Conservation (phyloP, 2,888 invertebrate genomes). For the Carterocephalus palaemon region DNA sequence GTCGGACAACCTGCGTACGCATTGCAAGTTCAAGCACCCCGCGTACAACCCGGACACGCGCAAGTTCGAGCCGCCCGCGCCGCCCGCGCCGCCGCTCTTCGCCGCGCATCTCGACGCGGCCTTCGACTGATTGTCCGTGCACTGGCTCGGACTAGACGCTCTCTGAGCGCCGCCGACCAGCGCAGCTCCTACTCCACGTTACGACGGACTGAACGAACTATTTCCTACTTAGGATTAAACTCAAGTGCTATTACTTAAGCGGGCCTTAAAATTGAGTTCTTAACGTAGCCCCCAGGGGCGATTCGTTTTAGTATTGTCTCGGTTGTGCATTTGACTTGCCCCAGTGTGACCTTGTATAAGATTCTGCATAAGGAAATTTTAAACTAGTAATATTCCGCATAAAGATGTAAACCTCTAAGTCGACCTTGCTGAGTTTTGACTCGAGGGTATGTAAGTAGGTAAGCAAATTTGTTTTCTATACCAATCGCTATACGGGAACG, state of each 20-base stretch:
- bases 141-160: constrained; percentile 70
- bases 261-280: constrained; percentile 56
- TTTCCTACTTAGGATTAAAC: constrained; percentile 75
- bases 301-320: constrained; percentile 73
- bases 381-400: constrained; percentile 32
- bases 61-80: constrained; percentile 86
- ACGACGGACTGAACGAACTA: constrained; percentile 55
- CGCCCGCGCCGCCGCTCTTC: constrained; percentile 76
- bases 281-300: constrained; percentile 48
- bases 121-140: constrained; percentile 73
- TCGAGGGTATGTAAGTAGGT: constrained; percentile 71
- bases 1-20: constrained; percentile 94
- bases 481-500: constrained; percentile 80
- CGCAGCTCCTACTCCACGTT: constrained; percentile 46
- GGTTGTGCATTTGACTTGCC: constrained; percentile 78
- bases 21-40: constrained; percentile 96
- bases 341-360: constrained; percentile 67
- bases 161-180: constrained; percentile 52
- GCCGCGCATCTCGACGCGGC: constrained; percentile 79
- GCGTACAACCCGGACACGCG: constrained; percentile 91
- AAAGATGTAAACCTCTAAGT: constrained; percentile 46
- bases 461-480: constrained; percentile 76
- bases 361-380: constrained; percentile 54
- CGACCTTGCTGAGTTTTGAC: constrained; percentile 63
- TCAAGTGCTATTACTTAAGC: constrained; percentile 76